Evolutionary conservation across 1,140 invertebrate genomes (phyloP).

Genomic region (Bombus consobrinus): DNA sequence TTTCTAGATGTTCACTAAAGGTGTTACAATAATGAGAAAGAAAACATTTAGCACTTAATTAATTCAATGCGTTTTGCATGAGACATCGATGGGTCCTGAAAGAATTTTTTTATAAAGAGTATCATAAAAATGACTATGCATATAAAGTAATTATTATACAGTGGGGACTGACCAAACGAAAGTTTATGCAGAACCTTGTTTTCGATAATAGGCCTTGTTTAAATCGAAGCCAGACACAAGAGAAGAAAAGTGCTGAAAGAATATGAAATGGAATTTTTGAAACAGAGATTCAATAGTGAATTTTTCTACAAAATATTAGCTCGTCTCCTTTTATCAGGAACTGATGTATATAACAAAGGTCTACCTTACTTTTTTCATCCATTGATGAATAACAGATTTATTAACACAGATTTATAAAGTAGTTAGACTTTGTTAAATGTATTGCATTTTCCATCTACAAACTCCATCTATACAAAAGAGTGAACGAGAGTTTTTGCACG

Average conservation of each 20-base stretch:
- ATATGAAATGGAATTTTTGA: neutral
- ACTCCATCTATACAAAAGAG: no score
- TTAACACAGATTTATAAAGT: neutral
- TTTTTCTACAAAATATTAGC: conserved; percentile 16
- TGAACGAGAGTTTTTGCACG: neutral
- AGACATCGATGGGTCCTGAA: neutral
- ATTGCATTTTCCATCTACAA: neutral
- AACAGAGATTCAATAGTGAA: neutral
- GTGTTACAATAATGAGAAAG: no score
- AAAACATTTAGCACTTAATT: neutral
- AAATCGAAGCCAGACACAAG: neutral
- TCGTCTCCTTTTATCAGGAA: neutral
- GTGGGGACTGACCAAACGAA: neutral
- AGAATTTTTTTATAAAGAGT: neutral
- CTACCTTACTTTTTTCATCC: neutral
- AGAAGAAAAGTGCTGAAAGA: neutral
- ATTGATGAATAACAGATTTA: neutral
- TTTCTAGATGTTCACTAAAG: neutral
- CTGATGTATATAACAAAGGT: neutral
- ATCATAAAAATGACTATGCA: neutral
- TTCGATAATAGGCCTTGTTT: neutral
- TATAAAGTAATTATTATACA: neutral
- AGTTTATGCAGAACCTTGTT: neutral
- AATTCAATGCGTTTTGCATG: neutral
- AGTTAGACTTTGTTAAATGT: conserved; percentile 1